Conservation (phyloP, 2,113 vertebrate genomes). For the Oryzias celebensis region DNA sequence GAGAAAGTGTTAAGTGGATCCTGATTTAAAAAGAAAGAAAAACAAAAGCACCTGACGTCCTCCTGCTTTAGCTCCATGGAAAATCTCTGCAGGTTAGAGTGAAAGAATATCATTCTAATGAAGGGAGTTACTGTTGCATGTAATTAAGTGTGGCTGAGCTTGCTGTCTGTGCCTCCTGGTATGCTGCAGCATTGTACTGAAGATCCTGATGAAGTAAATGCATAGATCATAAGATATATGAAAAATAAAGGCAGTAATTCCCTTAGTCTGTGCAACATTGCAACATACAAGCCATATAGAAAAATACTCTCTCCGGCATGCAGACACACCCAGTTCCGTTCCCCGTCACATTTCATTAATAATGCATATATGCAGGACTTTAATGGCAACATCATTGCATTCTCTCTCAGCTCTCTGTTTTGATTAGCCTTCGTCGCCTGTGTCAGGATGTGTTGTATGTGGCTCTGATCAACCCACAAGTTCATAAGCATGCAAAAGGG, state of each 20-base stretch:
- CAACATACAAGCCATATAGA: slow-evolving; percentile 40
- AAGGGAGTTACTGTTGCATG: slow-evolving; percentile 68
- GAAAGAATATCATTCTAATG: slow-evolving; percentile 55
- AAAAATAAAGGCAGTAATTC: slow-evolving; percentile 4
- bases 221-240: slow-evolving; percentile 3
- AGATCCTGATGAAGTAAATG: slow-evolving; percentile 21
- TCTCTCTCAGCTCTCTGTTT: slow-evolving; percentile 27
- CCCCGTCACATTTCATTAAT: slow-evolving; percentile 70
- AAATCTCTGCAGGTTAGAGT: slow-evolving; percentile 56
- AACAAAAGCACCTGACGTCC: slow-evolving; percentile 28
- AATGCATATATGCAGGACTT: slow-evolving; percentile 66
- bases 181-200: slow-evolving; percentile 34
- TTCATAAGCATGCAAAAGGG: slow-evolving; percentile 39
- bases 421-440: slow-evolving; percentile 35
- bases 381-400: slow-evolving; percentile 60
- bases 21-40: neutral
- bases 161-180: slow-evolving; percentile 64
- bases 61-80: slow-evolving; percentile 28
- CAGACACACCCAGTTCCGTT: slow-evolving; percentile 60
- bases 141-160: slow-evolving; percentile 67
- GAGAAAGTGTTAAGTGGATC: slow-evolving; percentile 20
- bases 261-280: slow-evolving; percentile 4
- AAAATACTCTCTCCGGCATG: slow-evolving; percentile 40
- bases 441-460: slow-evolving; percentile 43
- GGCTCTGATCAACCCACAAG: slow-evolving; percentile 41